phyloP scores from a whole-genome alignment of 2,113 vertebrate species.

The Ochotona curzoniae region DNA sequence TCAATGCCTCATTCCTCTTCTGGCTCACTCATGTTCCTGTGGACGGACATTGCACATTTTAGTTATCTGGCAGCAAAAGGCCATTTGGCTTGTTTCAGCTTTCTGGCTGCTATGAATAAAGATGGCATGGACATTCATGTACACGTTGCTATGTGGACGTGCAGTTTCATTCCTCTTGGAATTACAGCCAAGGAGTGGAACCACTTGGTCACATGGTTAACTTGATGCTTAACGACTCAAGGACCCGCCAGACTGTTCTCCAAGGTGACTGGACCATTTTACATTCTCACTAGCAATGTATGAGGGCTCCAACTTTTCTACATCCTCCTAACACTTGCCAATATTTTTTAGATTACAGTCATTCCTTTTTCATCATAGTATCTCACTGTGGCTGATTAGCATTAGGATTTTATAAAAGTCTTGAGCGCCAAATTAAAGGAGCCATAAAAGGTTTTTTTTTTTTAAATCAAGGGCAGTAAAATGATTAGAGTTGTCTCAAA shows the following conservation, averaged over 20 bases:
- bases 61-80: not conserved
- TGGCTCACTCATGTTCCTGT: not conserved
- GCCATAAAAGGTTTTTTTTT: not conserved
- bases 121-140: not conserved
- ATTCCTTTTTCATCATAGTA: not conserved
- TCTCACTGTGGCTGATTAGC: not conserved
- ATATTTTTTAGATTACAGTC: not conserved
- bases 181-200: not conserved
- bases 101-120: not conserved
- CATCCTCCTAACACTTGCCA: not conserved
- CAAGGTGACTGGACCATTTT: conserved; percentile 13
- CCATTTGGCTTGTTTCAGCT: not conserved
- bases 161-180: not conserved
- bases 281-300: not conserved
- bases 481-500: not conserved
- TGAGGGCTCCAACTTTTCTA: not conserved
- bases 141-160: not conserved
- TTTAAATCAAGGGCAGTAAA: not conserved
- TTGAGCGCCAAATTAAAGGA: conserved; percentile 39
- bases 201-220: not conserved
- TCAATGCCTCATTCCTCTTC: not conserved
- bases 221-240: conserved; percentile 10
- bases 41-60: not conserved
- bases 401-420: conserved; percentile 18
- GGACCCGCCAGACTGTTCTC: not conserved